Base-by-base conservation (phyloP, 2,113 vertebrate genomes). In the Hylia prasina region DNA sequence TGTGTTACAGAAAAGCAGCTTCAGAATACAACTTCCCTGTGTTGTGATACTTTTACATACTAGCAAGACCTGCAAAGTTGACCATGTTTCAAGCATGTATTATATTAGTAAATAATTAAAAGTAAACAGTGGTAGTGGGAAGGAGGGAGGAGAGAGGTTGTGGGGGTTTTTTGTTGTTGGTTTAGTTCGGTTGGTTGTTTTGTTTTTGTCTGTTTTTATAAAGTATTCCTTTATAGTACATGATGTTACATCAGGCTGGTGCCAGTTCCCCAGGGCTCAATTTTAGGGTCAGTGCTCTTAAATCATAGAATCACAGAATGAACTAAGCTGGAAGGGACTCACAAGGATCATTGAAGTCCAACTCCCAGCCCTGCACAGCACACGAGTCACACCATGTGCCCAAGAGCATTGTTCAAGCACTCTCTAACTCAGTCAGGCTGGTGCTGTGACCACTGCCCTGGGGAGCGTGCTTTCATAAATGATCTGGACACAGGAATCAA, bases 61-160 rank as follows among this genome's bases (percentile, higher is more conserved):
- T 15, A 54, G 11, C 8, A 77, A 64, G 15, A 60, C 4, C 7
- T 45, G 8, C 11, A 66, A 48, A 10, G 6, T 20, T 54, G 20
- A 45, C 15, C 5, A 24, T 48, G 2, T 13, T 86, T 65, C 40
- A 47, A 15, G 63, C 7, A 51, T 14, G 6, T 24, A n/a, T 35
- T 63, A 12, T 21, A 48, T 9, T 11, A 37, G 6, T 10, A 13
- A 78, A 45, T 22, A 70, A 47, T 33, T 9, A 23, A 35, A 87
- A 56, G 4, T 28, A 37, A 13, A 23, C 25, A 31, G 10, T 27
- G 31, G 8, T 50, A 16, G 31, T 65, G 20, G 24, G 15, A 64
- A 2, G 0, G 1, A 57, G 6, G 13, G 1, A 16, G 22, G 21
- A 21, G 18, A 37, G 17, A 56, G 9, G 4, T 24, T 25, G 10